A percentile compares a stretch with the other conserved stretches of the same genome.
Evolutionary conservation across 2,797 vertebrate species (phyloP).

Genomic region (Lepilemur septentrionalis): DNA sequence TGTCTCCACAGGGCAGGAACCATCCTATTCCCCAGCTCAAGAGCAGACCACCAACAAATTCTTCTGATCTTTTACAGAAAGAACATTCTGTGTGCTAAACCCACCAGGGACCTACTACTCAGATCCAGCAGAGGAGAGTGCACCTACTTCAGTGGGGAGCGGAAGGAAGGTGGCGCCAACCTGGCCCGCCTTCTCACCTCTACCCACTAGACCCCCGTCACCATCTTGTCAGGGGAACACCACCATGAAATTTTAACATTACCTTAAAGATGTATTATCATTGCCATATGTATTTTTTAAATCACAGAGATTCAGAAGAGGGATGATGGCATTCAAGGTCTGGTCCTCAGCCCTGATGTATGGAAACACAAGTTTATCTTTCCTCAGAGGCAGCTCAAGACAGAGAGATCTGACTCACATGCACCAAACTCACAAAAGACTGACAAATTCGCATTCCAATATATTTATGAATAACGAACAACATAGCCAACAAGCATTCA

Average conservation of each 20-base stretch:
- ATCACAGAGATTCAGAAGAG: neutral
- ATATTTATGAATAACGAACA: neutral
- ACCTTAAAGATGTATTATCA: neutral
- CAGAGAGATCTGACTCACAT: neutral
- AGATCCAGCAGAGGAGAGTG: neutral
- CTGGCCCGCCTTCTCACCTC: neutral
- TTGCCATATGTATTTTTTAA: neutral
- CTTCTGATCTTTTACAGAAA: neutral
- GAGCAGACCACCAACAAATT: neutral
- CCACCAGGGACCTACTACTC: neutral
- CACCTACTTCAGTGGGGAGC: accelerated
- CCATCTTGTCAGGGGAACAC: too few relatives aligned
- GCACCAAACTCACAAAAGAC: neutral
- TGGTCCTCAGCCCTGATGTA: neutral
- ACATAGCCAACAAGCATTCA: neutral
- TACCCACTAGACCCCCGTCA: neutral
- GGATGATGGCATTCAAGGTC: neutral
- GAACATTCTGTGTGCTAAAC: neutral
- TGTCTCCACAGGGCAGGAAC: neutral
- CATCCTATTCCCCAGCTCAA: neutral
- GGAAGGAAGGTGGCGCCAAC: neutral
- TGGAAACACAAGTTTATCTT: neutral
- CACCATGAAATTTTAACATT: neutral
- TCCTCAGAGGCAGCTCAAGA: neutral
- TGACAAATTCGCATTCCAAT: neutral